A percentile compares a stretch with the other conserved stretches of the same genome.
phyloP scores from a whole-genome alignment of 2,113 vertebrate species.

The Alligator mississippiensis region DNA sequence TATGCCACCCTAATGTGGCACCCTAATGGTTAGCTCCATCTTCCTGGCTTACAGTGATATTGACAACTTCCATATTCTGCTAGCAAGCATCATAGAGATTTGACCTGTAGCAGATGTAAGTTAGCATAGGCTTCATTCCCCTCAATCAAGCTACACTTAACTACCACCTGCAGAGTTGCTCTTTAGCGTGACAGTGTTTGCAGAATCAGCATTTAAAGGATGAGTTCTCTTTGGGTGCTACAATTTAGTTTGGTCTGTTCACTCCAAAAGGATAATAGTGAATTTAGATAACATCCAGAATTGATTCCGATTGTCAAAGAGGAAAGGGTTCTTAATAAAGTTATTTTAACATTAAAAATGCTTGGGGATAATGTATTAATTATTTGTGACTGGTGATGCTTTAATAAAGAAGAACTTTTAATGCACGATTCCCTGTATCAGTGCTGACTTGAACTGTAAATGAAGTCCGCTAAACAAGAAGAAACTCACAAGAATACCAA shows the following conservation, averaged over 20 bases:
- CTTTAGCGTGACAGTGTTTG: background rate
- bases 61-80: too few relatives aligned
- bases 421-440: background rate
- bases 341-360: background rate
- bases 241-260: background rate
- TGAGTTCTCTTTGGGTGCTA: background rate
- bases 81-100: background rate
- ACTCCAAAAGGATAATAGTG: background rate
- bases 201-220: background rate
- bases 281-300: background rate
- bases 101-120: background rate
- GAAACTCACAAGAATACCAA: background rate
- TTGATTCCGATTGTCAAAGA: background rate
- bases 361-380: background rate
- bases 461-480: background rate
- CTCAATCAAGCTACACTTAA: background rate
- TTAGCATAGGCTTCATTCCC: background rate
- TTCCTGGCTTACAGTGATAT: too few relatives aligned
- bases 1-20: too few relatives aligned
- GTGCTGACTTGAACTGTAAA: background rate
- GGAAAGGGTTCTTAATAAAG: background rate
- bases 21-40: too few relatives aligned
- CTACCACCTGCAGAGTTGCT: background rate
- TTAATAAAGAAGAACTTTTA: background rate
- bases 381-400: background rate